Evolutionary conservation across 2,888 invertebrate species (phyloP).

Genomic region (Drosophila parthenogenetica): DNA sequence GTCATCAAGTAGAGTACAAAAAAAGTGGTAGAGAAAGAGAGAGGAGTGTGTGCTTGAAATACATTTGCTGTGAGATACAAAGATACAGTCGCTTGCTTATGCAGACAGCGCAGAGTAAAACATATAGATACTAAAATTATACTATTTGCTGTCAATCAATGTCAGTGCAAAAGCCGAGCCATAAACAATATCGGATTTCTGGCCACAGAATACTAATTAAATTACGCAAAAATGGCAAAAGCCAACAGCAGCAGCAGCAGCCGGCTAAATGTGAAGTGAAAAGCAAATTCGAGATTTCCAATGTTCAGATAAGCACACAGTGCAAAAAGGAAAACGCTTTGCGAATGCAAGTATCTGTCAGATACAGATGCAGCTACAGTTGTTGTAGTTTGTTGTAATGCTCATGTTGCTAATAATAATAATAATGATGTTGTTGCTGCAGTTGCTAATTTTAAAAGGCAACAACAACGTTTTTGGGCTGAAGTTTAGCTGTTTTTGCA

Average conservation of each 20-base stretch:
- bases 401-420: slow-evolving; percentile 55
- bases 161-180: slow-evolving; percentile 78
- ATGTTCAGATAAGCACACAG: slow-evolving; percentile 56
- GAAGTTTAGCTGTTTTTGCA: slow-evolving; percentile 38
- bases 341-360: slow-evolving; percentile 47
- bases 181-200: slow-evolving; percentile 82
- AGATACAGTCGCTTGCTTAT: slow-evolving; percentile 31
- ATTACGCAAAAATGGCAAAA: slow-evolving; percentile 74
- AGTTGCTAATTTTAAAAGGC: slow-evolving; percentile 76
- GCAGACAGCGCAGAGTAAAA: slow-evolving; percentile 15
- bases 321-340: slow-evolving; percentile 38
- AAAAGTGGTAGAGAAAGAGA: not conserved
- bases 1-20: slow-evolving; percentile 22
- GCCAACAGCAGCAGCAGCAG: slow-evolving; percentile 31
- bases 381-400: slow-evolving; percentile 39
- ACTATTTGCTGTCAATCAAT: slow-evolving; percentile 81
- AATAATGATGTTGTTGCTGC: slow-evolving; percentile 44
- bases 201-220: slow-evolving; percentile 82
- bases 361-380: slow-evolving; percentile 34
- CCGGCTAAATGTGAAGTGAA: slow-evolving; percentile 49
- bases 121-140: slow-evolving; percentile 62
- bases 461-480: slow-evolving; percentile 50
- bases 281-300: slow-evolving; percentile 63
- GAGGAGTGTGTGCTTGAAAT: not conserved
- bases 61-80: slow-evolving; percentile 10